Percentiles rank a stretch among this genome's conserved stretches.
Evolutionary conservation across 2,888 invertebrate genomes (phyloP).

Genomic region (Eueremaeus valkanovi): DNA sequence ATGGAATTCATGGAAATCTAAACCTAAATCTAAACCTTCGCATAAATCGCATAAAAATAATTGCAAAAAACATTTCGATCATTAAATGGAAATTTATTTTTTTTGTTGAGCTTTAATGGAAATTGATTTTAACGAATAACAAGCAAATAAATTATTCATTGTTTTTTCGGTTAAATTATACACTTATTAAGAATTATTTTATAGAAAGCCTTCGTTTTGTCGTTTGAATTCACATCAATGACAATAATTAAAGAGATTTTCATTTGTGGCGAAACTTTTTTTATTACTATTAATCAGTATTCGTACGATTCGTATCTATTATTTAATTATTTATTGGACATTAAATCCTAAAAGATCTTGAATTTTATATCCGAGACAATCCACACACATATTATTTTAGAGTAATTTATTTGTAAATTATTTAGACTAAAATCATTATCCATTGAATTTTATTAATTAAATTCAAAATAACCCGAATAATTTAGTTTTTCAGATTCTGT

Average conservation of each 20-base stretch:
- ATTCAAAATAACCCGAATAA: too few relatives aligned
- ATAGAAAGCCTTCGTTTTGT: neutral
- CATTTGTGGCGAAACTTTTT: too few relatives aligned
- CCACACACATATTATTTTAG: too few relatives aligned
- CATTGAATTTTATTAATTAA: too few relatives aligned
- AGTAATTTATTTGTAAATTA: too few relatives aligned
- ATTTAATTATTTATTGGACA: too few relatives aligned
- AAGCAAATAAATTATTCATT: slow-evolving; percentile 9
- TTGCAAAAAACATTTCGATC: neutral
- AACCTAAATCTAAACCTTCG: slow-evolving; percentile 12
- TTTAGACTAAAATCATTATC: too few relatives aligned
- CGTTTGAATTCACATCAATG: neutral
- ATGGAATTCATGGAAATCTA: neutral
- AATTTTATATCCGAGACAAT: too few relatives aligned
- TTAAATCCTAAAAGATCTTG: too few relatives aligned
- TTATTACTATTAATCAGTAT: too few relatives aligned
- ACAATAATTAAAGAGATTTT: slow-evolving; percentile 11
- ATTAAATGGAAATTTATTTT: neutral
- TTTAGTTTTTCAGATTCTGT: too few relatives aligned
- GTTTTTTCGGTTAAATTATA: neutral
- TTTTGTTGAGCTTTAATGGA: neutral
- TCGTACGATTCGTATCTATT: too few relatives aligned
- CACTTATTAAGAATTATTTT: neutral
- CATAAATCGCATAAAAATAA: neutral
- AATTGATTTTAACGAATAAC: neutral